These are phyloP conservation scores for Charina bottae DNA, from an alignment of 2,113 vertebrate genomes.

Conservation along the genomic window DNA sequence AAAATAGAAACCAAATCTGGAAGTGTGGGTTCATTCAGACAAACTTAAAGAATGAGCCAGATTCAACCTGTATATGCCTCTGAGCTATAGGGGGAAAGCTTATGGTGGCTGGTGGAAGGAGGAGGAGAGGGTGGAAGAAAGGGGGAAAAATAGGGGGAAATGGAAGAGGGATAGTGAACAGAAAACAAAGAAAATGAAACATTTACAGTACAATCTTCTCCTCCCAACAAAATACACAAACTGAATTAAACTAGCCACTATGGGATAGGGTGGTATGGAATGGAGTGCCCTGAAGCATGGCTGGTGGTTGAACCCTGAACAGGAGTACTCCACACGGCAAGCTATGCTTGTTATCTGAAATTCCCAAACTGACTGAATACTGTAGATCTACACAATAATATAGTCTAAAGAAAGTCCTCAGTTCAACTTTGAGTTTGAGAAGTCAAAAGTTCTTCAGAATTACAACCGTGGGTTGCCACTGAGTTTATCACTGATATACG, in stretches of 20 bases:
- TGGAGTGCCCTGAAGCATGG: neutral
- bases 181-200: neutral
- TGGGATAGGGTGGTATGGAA: neutral
- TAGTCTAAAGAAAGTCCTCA: neutral
- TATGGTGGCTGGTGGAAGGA: neutral
- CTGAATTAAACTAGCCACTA: neutral
- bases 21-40: neutral
- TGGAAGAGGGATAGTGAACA: neutral
- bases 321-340: neutral
- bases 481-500: neutral
- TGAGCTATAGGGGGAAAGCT: neutral
- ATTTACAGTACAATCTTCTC: neutral
- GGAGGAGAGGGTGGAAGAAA: neutral
- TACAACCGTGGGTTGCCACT: neutral
- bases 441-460: neutral
- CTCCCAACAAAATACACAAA: neutral
- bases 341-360: neutral
- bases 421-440: neutral
- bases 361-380: rapidly evolving
- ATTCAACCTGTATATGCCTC: neutral
- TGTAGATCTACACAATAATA: neutral
- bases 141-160: neutral
- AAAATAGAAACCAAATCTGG: neutral
- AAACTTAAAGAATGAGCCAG: neutral
- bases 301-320: neutral